phyloP scores from a whole-genome alignment of 2,888 invertebrate species.

The Arctia plantaginis region DNA sequence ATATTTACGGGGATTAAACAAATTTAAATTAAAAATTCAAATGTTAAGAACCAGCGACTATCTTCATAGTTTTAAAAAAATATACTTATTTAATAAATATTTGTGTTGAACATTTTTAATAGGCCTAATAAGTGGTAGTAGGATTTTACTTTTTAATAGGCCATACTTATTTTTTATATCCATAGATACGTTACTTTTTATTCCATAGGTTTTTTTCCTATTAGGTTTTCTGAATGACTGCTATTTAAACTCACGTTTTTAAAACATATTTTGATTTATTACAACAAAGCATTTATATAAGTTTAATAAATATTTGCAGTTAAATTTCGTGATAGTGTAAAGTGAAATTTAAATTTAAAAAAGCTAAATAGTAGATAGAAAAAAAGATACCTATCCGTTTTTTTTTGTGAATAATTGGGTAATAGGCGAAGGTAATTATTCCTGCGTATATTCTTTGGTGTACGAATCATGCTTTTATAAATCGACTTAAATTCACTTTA shows the following conservation, averaged over 20 bases:
- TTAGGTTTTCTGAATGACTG: background rate
- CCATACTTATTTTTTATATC: background rate
- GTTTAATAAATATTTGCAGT: background rate
- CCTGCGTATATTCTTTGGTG: too few relatives aligned
- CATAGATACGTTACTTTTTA: too few relatives aligned
- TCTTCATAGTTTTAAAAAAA: background rate
- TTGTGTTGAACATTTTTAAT: background rate
- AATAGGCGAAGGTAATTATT: background rate
- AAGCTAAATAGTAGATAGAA: background rate
- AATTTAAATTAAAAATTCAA: background rate
- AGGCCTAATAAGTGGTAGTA: background rate
- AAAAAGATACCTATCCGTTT: background rate
- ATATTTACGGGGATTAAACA: background rate
- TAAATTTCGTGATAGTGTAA: background rate
- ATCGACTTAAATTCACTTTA: background rate
- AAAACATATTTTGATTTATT: background rate
- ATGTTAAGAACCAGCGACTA: background rate
- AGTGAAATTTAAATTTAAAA: background rate
- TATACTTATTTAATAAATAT: background rate
- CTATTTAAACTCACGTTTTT: background rate
- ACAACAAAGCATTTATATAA: background rate
- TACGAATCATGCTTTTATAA: too few relatives aligned
- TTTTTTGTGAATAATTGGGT: background rate
- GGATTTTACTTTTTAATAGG: too few relatives aligned
- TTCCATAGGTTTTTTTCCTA: too few relatives aligned